Conservation (phyloP, 2,888 invertebrate genomes). For the Brenthis ino region DNA sequence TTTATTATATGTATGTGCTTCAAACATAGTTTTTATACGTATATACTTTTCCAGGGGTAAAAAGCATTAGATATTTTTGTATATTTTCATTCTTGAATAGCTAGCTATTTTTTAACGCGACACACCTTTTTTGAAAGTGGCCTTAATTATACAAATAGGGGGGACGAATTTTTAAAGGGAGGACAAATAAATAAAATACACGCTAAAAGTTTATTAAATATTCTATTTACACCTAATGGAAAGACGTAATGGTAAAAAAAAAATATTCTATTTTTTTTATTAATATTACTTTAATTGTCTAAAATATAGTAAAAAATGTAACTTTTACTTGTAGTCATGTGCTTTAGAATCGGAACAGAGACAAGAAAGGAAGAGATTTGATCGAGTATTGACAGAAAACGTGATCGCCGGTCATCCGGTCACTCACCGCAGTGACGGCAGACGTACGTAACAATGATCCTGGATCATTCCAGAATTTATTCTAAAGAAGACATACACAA, state of each 20-base stretch:
- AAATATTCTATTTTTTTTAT: too few species aligned
- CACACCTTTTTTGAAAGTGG: not conserved
- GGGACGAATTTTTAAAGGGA: not conserved
- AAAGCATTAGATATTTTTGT: too few species aligned
- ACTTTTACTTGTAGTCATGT: conserved; percentile 49
- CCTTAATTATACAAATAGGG: conserved; percentile 14
- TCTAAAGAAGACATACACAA: conserved; percentile 37
- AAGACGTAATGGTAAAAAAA: too few species aligned
- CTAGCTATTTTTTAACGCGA: not conserved
- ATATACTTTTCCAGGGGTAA: too few species aligned
- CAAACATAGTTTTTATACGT: too few species aligned
- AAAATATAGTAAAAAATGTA: too few species aligned
- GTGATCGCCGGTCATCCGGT: conserved; percentile 48
- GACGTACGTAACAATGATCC: conserved; percentile 33
- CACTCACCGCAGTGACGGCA: conserved; percentile 52
- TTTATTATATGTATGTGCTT: too few species aligned
- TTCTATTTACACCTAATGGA: too few species aligned
- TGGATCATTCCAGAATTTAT: conserved; percentile 36
- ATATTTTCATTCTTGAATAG: too few species aligned
- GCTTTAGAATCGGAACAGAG: conserved; percentile 43
- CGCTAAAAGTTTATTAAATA: too few species aligned
- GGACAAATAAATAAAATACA: too few species aligned
- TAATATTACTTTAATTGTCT: too few species aligned
- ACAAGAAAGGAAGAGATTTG: conserved; percentile 47
- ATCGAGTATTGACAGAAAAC: conserved; percentile 43